Evolutionary conservation across 1,140 invertebrate species (phyloP), one percentile per base, ranked within the genome.

Genomic region (Sogatella furcifera): DNA sequence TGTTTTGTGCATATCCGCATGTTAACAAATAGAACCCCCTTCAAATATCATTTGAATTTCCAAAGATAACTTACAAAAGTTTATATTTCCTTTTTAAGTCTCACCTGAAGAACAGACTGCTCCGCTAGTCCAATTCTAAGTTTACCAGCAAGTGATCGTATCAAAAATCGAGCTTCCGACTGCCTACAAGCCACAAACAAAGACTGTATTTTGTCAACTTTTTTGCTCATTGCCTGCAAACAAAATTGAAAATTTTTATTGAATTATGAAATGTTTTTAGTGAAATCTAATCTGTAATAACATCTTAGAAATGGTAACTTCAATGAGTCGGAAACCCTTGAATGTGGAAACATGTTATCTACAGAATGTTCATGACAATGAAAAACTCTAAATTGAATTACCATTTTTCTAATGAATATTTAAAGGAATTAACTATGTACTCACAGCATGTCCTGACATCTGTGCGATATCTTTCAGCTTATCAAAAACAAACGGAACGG

Each of bases 91-190:
- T 6, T 28, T 28, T 28, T 4, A n/a, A 54, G 22, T 55, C 28
- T 61, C 69, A 79, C 78, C 71, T 90, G 88, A 14, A 99, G 76
- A 21, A 98, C 84, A 13, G 95, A 97, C 74, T 97, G 95, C 71
- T 99, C 97, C 0, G 96, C 97, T 55, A 99, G 77, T 4, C 96
- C 96, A 66, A 99, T 96, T 42, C 97, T 80, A 52, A 99, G 76
- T 76, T 99, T 99, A 11, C 97, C 97, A 62, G 88, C 84, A 1
- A 99, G 74, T 0, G 90, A 94, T 66, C 97, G 81, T 49, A 98
- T 92, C 0, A 99, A 76, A 74, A 88, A 99, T 53, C 92, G 81
- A 0, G 95, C 90, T 77, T 99, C 97, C 0, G 84, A 88, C 61
- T 86, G 80, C 57, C 89, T 81, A 73, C 95, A 98, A 0, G 95